phyloP scores from a whole-genome alignment of 2,113 vertebrate species.

The Pangasianodon gigas region DNA sequence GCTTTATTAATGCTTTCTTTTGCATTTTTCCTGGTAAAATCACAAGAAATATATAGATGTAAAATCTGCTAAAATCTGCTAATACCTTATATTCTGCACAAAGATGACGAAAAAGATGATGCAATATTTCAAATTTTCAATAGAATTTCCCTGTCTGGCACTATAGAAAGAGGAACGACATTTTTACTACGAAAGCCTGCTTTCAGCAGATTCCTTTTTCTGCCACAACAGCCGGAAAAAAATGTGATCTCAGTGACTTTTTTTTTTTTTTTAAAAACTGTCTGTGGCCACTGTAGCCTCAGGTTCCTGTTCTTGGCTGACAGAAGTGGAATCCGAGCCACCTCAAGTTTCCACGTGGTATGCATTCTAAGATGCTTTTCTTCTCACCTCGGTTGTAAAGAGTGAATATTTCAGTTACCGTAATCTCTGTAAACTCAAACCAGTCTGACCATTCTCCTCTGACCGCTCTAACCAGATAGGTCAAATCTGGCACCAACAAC shows the following conservation, averaged over 20 bases:
- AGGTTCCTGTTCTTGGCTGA: background rate
- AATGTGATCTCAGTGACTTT: background rate
- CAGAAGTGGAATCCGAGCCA: background rate
- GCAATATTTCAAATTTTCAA: no score
- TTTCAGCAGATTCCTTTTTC: background rate
- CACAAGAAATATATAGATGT: background rate
- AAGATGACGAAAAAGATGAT: background rate
- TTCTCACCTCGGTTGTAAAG: background rate
- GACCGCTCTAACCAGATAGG: background rate
- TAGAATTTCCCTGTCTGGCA: background rate
- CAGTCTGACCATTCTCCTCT: background rate
- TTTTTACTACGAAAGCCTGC: background rate
- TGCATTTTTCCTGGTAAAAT: no score
- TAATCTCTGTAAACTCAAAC: background rate
- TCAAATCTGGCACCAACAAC: no score
- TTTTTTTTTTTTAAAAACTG: no score
- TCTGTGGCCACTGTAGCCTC: background rate
- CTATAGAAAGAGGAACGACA: background rate
- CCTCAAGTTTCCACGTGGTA: background rate
- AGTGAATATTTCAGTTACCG: background rate
- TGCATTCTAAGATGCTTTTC: background rate
- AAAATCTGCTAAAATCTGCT: background rate
- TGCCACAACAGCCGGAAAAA: background rate
- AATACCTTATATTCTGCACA: background rate
- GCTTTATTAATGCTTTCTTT: background rate